Evolutionary conservation across 2,113 vertebrate species (phyloP), one percentile per base, ranked within the genome.

Genomic region (Tychaedon coryphoeus): DNA sequence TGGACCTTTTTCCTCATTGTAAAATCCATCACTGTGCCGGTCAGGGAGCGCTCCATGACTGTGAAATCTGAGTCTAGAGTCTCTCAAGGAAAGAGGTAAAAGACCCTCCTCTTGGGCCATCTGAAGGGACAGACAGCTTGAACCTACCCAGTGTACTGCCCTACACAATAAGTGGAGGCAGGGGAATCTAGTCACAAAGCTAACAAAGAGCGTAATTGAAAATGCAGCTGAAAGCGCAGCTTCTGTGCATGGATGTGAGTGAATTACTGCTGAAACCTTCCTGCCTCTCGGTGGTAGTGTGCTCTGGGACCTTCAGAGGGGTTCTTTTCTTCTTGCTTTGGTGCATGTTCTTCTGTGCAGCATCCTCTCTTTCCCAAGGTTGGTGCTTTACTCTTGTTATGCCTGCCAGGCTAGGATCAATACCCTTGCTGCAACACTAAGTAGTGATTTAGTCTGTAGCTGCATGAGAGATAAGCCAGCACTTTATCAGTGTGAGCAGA

Each of bases 41-140:
- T 96, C 84, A 97, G 87, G 91, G 91, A 94, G 58, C 1, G n/a
- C 87, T 95, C 56, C 90, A 56, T 96, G 86, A 77, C 74, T 95
- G 53, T 88, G 90, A 95, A 87, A 85, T 86, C 75, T 88, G 80
- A 90, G 70, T 91, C 91, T 93, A 93, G 80, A 95, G 40, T 96
- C 80, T 90, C 94, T 91, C 92, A 92, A 95, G 93, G 78, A 97
- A 97, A 94, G 93, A 95, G 92, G 94, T 95, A 94, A 96, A 96
- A 95, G 87, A 90, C 71, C 29, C 71, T 92, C 38, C 71, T 92
- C 23, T 96, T 91, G 87, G 80, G 74, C 85, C 81, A 25, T 70
- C 54, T 66, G 57, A 92, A 91, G 71, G 84, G 90, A 88, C 78
- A 96, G 79, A 33, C 78, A 76, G 42, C 51, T 93, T 54, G 64